A percentile compares a stretch with the other conserved stretches of the same genome.
Evolutionary conservation across 2,888 invertebrate species (phyloP).

Genomic region (Ornithoptera priamus): DNA sequence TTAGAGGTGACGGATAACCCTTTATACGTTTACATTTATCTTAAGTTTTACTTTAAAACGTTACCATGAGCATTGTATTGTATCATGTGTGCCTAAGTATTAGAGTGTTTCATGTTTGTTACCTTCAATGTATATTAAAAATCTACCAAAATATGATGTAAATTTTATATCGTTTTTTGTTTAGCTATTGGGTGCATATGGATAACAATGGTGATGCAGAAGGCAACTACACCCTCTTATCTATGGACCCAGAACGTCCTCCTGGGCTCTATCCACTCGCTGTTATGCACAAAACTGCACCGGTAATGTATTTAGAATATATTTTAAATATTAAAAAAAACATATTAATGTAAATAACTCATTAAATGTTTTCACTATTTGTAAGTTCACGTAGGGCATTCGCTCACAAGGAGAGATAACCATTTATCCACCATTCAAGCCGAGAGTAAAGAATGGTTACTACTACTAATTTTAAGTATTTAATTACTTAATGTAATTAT

Average conservation of each 20-base stretch:
- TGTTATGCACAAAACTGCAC: slow-evolving; percentile 84
- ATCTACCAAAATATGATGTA: background rate
- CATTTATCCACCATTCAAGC: too few relatives aligned
- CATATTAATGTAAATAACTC: background rate
- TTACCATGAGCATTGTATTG: background rate
- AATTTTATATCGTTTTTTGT: background rate
- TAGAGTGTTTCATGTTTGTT: background rate
- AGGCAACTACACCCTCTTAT: slow-evolving; percentile 94
- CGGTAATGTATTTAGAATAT: slow-evolving; percentile 81
- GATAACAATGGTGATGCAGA: slow-evolving; percentile 95
- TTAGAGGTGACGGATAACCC: too few relatives aligned
- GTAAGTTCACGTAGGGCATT: too few relatives aligned
- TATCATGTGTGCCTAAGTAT: background rate
- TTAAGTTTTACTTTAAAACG: background rate
- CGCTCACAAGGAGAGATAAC: too few relatives aligned
- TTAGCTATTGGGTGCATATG: slow-evolving; percentile 93
- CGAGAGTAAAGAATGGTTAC: too few relatives aligned
- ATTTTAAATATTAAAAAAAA: background rate
- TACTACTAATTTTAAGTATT: too few relatives aligned
- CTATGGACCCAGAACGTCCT: slow-evolving; percentile 70
- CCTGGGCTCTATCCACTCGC: slow-evolving; percentile 89
- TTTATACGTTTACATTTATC: background rate
- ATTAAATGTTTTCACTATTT: too few relatives aligned
- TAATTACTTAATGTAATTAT: too few relatives aligned
- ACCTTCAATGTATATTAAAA: background rate